phyloP scores from a whole-genome alignment of 1,140 invertebrate species.

The Drosophila virilis region DNA sequence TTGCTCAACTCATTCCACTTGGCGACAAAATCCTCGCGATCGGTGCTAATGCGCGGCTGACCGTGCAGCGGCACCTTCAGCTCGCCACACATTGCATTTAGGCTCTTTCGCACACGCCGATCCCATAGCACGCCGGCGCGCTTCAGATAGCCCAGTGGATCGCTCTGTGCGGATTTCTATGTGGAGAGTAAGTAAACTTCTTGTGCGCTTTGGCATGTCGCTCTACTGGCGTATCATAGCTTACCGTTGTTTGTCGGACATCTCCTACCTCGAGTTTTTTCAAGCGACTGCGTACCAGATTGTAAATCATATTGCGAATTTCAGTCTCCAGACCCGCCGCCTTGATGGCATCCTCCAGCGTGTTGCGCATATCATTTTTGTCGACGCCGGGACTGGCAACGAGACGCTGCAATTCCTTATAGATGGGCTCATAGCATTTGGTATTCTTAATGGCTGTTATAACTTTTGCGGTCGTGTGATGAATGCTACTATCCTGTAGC shows the following conservation, averaged over 20 bases:
- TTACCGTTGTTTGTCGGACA: constrained; percentile 49
- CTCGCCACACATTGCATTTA: constrained; percentile 97
- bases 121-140: constrained; percentile 96
- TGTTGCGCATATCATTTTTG: constrained; percentile 91
- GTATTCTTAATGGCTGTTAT: constrained; percentile 87
- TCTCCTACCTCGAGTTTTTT: constrained; percentile 39
- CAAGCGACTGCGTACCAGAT: constrained; percentile 87
- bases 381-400: constrained; percentile 89
- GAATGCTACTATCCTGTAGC: constrained; percentile 86
- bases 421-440: constrained; percentile 87
- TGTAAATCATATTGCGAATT: constrained; percentile 92
- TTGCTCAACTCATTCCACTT: constrained; percentile 97
- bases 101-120: constrained; percentile 95
- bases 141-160: constrained; percentile 88
- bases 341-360: constrained; percentile 89
- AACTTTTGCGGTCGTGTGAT: constrained; percentile 87
- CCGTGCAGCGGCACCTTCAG: constrained; percentile 91
- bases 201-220: no score
- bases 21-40: constrained; percentile 92
- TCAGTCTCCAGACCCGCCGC: constrained; percentile 91
- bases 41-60: constrained; percentile 89
- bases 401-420: constrained; percentile 86
- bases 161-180: constrained; percentile 84
- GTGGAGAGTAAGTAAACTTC: no score
- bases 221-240: neutral